Conservation (phyloP, 2,113 vertebrate genomes). For the Erythrocercus mccallii region DNA sequence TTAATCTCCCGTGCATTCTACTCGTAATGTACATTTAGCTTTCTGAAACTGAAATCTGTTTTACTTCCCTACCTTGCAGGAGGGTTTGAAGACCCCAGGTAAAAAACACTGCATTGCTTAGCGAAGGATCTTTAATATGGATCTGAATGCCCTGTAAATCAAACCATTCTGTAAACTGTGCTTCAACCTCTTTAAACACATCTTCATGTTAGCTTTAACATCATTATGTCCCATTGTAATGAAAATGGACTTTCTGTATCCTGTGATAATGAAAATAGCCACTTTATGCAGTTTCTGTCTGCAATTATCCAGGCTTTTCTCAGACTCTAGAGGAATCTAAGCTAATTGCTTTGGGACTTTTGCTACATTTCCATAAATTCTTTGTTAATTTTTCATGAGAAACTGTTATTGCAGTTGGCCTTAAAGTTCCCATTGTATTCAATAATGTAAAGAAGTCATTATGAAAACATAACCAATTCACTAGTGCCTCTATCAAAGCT, state of each 20-base stretch:
- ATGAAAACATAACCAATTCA: conserved; percentile 61
- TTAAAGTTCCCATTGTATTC: conserved; percentile 77
- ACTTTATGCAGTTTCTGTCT: conserved; percentile 75
- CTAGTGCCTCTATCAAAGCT: conserved; percentile 28
- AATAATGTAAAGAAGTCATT: conserved; percentile 78
- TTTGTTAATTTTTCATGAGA: conserved; percentile 84
- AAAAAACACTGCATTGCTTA: neutral
- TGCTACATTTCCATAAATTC: conserved; percentile 82
- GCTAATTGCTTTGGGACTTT: conserved; percentile 83
- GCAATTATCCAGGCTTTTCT: conserved; percentile 79
- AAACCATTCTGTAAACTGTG: conserved; percentile 64
- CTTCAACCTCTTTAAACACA: conserved; percentile 63
- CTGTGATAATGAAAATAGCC: conserved; percentile 78
- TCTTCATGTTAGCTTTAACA: conserved; percentile 71
- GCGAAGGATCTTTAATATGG: conserved; percentile 32
- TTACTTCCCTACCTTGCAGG: neutral
- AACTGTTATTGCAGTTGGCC: conserved; percentile 76
- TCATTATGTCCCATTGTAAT: conserved; percentile 78
- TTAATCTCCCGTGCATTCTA: conserved; percentile 44
- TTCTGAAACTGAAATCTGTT: conserved; percentile 29
- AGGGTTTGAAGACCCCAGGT: conserved; percentile 34
- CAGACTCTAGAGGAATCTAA: conserved; percentile 78
- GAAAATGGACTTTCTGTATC: conserved; percentile 78
- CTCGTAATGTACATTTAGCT: conserved; percentile 50
- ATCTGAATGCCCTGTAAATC: conserved; percentile 60